phyloP scores from a whole-genome alignment of 2,113 vertebrate genomes.

The Rhinogobius similis region DNA sequence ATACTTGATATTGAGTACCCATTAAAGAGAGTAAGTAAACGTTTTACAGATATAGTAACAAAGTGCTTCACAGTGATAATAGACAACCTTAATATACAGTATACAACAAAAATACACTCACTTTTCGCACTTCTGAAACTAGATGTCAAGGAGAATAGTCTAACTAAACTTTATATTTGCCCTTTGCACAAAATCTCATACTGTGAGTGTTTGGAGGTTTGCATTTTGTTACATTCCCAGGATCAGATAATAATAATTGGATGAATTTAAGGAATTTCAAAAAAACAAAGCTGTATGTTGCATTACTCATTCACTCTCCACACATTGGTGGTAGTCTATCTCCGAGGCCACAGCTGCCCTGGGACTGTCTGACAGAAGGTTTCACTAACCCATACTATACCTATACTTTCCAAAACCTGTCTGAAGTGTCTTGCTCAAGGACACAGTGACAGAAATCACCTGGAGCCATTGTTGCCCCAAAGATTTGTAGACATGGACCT shows the following conservation, averaged over 20 bases:
- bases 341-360: not conserved
- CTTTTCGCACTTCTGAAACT: too few relatives aligned
- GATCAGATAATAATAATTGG: not conserved
- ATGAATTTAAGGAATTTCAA: not conserved
- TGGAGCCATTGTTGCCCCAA: not conserved
- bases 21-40: too few relatives aligned
- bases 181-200: not conserved
- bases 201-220: not conserved
- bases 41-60: too few relatives aligned
- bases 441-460: not conserved
- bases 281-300: not conserved
- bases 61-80: too few relatives aligned
- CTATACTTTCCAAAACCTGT: not conserved
- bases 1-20: not conserved
- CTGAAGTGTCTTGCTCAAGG: not conserved
- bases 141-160: not conserved
- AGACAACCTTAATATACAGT: too few relatives aligned
- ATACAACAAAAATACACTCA: too few relatives aligned
- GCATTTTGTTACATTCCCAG: not conserved
- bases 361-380: not conserved
- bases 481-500: slow-evolving; percentile 12
- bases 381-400: not conserved
- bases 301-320: not conserved
- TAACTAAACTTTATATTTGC: too few relatives aligned
- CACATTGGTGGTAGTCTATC: not conserved